A percentile compares a stretch with the other conserved stretches of the same genome.
Evolutionary conservation across 2,797 vertebrate species (phyloP).

Genomic region (Molossus alvarezi): DNA sequence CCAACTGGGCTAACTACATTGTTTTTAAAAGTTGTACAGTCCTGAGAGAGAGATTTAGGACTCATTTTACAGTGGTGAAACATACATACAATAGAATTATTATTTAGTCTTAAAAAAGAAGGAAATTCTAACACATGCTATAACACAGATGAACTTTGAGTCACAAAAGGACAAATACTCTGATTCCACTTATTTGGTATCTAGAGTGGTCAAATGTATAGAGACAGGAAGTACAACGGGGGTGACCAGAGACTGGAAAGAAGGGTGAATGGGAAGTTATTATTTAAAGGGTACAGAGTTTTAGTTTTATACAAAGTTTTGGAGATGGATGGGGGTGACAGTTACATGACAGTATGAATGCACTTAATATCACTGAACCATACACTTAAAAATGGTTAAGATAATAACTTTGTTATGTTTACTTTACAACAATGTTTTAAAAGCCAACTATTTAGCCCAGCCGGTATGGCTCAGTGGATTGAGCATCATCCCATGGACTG

Average conservation of each 20-base stretch:
- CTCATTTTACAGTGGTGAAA: background rate
- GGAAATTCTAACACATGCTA: background rate
- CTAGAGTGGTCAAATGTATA: background rate
- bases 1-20: too few species aligned
- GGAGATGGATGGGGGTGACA: background rate
- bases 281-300: background rate
- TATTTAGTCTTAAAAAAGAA: conserved; percentile 32
- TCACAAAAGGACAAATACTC: background rate
- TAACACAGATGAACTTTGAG: background rate
- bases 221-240: background rate
- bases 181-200: background rate
- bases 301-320: conserved; percentile 44
- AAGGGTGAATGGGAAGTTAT: background rate
- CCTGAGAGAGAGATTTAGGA: too few species aligned
- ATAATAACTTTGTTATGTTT: background rate
- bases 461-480: too few species aligned
- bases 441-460: background rate
- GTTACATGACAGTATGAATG: background rate
- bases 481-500: too few species aligned
- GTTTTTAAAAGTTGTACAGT: too few species aligned
- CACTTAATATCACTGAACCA: background rate
- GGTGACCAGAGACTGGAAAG: too few species aligned
- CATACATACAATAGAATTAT: background rate
- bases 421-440: background rate
- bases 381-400: conserved; percentile 22